Conservation (phyloP, 1,140 invertebrate species). For the Lethocerus indicus region DNA sequence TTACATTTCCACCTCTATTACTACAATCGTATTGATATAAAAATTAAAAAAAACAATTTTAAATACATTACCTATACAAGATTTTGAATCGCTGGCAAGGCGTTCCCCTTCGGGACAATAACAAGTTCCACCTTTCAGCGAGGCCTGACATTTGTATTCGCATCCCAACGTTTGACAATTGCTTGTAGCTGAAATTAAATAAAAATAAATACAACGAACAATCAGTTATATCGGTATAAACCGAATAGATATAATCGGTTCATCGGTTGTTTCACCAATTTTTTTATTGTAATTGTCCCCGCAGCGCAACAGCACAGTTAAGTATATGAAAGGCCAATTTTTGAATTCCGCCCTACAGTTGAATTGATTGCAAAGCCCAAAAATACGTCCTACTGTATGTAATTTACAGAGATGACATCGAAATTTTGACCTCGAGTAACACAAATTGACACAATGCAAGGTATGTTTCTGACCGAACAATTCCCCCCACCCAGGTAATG, state of each 20-base stretch:
- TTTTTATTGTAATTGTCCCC: neutral
- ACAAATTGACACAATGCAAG: too few species aligned
- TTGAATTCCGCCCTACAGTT: too few species aligned
- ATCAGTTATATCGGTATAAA: neutral
- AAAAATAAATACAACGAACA: conserved; percentile 8
- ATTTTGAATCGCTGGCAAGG: conserved; percentile 57
- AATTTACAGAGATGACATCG: too few species aligned
- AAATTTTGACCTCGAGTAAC: too few species aligned
- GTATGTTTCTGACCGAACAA: too few species aligned
- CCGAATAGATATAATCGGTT: neutral
- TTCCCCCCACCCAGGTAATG: too few species aligned
- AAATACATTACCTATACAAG: conserved; percentile 57
- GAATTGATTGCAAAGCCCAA: too few species aligned
- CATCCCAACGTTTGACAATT: conserved; percentile 67
- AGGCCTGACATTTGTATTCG: conserved; percentile 77
- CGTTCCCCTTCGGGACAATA: conserved; percentile 66
- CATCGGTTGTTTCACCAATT: neutral
- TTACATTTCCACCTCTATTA: too few species aligned
- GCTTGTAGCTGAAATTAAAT: conserved; percentile 53
- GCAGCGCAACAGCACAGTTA: too few species aligned
- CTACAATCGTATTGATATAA: neutral
- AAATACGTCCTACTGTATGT: too few species aligned
- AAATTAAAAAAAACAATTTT: neutral
- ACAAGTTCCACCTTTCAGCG: conserved; percentile 74
- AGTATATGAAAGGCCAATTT: too few species aligned